Base-by-base conservation (phyloP, 2,113 vertebrate genomes). In the Beaufortia kweichowensis region DNA sequence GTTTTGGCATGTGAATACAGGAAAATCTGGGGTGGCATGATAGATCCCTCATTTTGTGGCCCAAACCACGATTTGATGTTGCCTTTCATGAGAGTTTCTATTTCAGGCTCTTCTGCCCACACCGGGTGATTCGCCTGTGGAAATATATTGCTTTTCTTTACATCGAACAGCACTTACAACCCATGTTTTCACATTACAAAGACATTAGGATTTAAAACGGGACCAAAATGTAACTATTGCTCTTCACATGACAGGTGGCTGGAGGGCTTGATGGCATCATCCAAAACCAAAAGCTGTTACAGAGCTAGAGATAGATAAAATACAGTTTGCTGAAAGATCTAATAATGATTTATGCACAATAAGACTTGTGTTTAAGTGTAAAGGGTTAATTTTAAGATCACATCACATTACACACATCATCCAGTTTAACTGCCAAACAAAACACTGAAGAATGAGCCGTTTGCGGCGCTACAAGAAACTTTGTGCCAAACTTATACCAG, bases 21-120 rank as follows among this genome's bases (percentile, higher is more conserved):
- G 46, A 72, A 69, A 82, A 60, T 81, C 77, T 60, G 77, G 71
- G 57, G 68, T 75, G 85, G 77, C 65, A 63, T 46, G 56, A 76
- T 55, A 76, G 67, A 84, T 87, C 84, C 79, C 77, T 85, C 79
- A 76, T 84, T 79, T 76, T 81, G 81, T 81, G 79, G 81, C 82
- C 69, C 69, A 71, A 81, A 53, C 80, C 84, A 56, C 81, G 81
- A 74, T 81, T 83, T 81, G 60, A 88, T 74, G 79, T 75, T 85
- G 82, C 85, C 81, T 75, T 81, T 84, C 79, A 84, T 68, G 80
- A 64, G 82, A 84, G 81, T 86, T 79, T 87, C 83, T 88, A 82
- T 88, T 88, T 87, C 82, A 76, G 78, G 64, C 80, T 53, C 53
- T 69, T 61, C 62, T 41, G 74, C 43, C 62, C 74, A 71, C 53